phyloP scores from a whole-genome alignment of 2,888 invertebrate genomes.

The Ochropleura plecta region DNA sequence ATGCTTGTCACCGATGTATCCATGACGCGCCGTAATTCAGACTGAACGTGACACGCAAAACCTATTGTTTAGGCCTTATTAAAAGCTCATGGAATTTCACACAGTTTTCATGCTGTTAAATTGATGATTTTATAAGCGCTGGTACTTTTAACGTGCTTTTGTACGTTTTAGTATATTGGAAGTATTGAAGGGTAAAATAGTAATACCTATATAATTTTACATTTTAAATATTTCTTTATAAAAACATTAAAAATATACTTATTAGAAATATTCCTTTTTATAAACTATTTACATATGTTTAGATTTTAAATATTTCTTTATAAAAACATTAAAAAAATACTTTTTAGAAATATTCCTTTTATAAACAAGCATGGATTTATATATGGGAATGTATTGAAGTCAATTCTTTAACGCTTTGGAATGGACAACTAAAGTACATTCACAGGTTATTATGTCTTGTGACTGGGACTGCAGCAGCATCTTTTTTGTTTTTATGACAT shows the following conservation, averaged over 20 bases:
- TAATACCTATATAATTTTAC: too few species aligned
- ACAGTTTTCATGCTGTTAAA: constrained; percentile 40
- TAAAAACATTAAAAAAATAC: too few species aligned
- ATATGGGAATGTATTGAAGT: too few species aligned
- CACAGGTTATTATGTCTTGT: too few species aligned
- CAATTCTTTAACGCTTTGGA: too few species aligned
- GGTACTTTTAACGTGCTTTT: not conserved
- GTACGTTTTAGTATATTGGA: not conserved
- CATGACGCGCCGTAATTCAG: constrained; percentile 56
- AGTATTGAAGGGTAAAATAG: not conserved
- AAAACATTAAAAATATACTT: not conserved
- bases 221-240: too few species aligned
- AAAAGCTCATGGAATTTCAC: constrained; percentile 49
- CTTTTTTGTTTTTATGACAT: too few species aligned
- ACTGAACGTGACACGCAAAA: constrained; percentile 56
- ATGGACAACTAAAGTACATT: too few species aligned
- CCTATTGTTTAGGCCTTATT: constrained; percentile 59
- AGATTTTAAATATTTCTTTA: too few species aligned
- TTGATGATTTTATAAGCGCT: constrained; percentile 41
- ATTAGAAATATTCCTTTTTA: not conserved
- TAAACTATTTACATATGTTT: not conserved
- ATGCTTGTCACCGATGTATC: constrained; percentile 62
- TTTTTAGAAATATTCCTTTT: too few species aligned
- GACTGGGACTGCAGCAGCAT: too few species aligned
- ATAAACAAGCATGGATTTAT: too few species aligned